phyloP scores from a whole-genome alignment of 2,888 invertebrate genomes.

The Liposcelis brunnea region DNA sequence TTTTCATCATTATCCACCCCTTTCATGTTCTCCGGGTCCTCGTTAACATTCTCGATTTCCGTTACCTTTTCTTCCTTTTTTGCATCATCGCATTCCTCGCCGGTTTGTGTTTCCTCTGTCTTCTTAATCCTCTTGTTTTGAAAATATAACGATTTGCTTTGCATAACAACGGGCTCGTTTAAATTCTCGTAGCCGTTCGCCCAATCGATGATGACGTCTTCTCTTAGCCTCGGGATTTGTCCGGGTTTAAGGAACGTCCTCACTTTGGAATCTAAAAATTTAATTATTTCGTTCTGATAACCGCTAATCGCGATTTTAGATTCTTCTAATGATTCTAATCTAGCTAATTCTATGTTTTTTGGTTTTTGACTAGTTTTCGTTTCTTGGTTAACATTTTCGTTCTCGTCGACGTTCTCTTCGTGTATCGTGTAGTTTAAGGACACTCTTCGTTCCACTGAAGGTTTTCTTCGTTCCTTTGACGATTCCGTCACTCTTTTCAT shows the following conservation, averaged over 20 bases:
- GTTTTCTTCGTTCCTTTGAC: constrained; percentile 2
- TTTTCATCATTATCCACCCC: too few species aligned
- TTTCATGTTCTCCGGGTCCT: too few species aligned
- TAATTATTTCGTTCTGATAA: neutral
- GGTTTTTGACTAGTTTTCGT: neutral
- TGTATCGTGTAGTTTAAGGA: constrained; percentile 1
- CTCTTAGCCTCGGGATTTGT: neutral
- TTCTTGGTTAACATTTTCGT: neutral
- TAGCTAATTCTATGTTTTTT: neutral
- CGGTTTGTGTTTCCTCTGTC: too few species aligned
- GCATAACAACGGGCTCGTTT: neutral
- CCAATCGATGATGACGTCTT: constrained; percentile 2
- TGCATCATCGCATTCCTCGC: too few species aligned
- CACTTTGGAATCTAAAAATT: neutral
- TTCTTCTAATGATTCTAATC: neutral
- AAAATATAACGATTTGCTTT: neutral
- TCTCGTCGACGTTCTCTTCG: neutral
- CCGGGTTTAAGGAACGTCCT: neutral
- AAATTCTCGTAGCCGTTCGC: neutral
- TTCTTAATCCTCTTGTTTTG: too few species aligned
- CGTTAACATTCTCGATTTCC: too few species aligned
- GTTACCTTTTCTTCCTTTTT: too few species aligned
- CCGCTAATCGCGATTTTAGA: neutral
- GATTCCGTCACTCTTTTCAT: neutral
- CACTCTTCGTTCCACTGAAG: neutral